These are phyloP conservation scores for Danaus chrysippus DNA, from an alignment of 2,888 invertebrate genomes.

Conservation along the genomic window DNA sequence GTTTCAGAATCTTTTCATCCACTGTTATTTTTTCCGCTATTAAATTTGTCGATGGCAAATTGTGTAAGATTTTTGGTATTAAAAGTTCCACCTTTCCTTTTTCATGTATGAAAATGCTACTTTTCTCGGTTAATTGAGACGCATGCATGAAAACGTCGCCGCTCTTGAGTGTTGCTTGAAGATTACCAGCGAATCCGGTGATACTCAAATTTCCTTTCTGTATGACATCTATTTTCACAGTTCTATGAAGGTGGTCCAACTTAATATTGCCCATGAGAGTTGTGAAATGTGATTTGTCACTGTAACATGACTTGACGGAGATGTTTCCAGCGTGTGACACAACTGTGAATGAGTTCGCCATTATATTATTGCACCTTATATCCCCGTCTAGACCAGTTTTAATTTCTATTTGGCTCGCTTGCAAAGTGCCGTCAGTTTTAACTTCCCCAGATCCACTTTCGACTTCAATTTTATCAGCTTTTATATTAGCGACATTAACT, in stretches of 20 bases:
- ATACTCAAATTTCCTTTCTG: constrained; percentile 69
- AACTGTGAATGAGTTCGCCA: constrained; percentile 59
- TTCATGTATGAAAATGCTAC: constrained; percentile 75
- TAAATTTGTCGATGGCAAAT: constrained; percentile 69
- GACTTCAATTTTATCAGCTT: constrained; percentile 64
- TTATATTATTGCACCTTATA: constrained; percentile 66
- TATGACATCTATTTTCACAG: constrained; percentile 69
- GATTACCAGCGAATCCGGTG: constrained; percentile 64
- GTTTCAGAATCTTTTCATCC: constrained; percentile 66
- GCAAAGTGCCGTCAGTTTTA: constrained; percentile 57
- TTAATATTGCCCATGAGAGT: constrained; percentile 69
- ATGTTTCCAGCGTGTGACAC: constrained; percentile 68
- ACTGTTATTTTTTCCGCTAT: constrained; percentile 73
- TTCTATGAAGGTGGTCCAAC: constrained; percentile 60
- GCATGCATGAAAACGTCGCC: constrained; percentile 72
- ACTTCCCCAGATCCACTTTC: constrained; percentile 63
- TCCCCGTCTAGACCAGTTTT: constrained; percentile 64
- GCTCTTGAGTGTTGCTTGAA: constrained; percentile 70
- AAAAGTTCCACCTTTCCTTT: constrained; percentile 71
- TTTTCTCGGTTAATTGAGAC: constrained; percentile 63
- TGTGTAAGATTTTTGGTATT: constrained; percentile 62
- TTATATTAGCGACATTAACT: constrained; percentile 58
- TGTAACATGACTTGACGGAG: constrained; percentile 62
- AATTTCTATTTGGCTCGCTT: constrained; percentile 62
- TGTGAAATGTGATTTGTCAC: constrained; percentile 67